Percentiles rank a stretch among this genome's conserved stretches.
phyloP scores from a whole-genome alignment of 1,140 invertebrate genomes.

The Papilio xuthus region DNA sequence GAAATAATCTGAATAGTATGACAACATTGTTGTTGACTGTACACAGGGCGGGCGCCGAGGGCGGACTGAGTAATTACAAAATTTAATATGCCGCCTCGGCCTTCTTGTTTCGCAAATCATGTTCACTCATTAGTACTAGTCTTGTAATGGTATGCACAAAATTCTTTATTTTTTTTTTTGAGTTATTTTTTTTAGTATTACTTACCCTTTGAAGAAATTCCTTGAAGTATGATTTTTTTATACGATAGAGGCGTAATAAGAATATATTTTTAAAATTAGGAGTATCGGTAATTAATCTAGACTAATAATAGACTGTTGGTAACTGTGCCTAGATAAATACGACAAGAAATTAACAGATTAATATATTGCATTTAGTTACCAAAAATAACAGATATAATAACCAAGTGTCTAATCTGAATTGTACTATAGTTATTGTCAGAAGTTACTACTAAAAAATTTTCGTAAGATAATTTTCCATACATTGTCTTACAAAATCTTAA shows the following conservation, averaged over 20 bases:
- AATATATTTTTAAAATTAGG: not conserved
- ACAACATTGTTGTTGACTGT: not conserved
- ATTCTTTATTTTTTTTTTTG: constrained; percentile 34
- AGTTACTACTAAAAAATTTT: no score
- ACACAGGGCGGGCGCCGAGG: constrained; percentile 43
- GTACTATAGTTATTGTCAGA: no score
- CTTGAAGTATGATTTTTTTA: not conserved
- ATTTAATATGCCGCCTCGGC: constrained; percentile 62
- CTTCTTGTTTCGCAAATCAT: constrained; percentile 75
- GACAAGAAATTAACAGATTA: not conserved
- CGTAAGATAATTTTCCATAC: not conserved
- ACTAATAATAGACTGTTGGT: not conserved
- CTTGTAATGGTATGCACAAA: constrained; percentile 48
- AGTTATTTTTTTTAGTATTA: not conserved
- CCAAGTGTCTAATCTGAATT: no score
- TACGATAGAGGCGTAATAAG: not conserved
- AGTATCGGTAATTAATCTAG: not conserved
- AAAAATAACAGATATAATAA: not conserved
- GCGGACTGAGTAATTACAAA: constrained; percentile 65
- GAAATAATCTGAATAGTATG: not conserved
- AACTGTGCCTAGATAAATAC: not conserved
- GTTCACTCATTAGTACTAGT: constrained; percentile 64
- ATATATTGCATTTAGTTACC: not conserved
- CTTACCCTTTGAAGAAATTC: no score
- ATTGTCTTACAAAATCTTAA: not conserved